Evolutionary conservation across 2,113 vertebrate genomes (phyloP).

Genomic region (Ophiodon elongatus): DNA sequence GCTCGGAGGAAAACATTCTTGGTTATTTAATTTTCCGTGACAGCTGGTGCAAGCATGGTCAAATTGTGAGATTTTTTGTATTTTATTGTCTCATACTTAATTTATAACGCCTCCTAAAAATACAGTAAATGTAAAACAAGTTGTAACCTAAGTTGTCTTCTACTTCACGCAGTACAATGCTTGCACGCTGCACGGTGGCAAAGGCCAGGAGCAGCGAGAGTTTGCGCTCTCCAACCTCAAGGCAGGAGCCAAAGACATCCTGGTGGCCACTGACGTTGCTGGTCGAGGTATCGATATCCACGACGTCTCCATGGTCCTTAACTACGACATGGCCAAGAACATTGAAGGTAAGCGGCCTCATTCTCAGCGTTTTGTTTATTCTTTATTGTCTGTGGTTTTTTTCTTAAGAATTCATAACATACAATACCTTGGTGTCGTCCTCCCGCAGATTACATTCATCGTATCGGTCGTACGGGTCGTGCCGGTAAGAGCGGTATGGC

Average conservation of each 20-base stretch:
- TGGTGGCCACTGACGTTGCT: conserved; percentile 98
- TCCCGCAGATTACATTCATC: conserved; percentile 94
- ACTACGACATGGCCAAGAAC: conserved; percentile 99
- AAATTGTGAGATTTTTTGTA: neutral
- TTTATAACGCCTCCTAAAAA: neutral
- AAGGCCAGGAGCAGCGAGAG: conserved; percentile 98
- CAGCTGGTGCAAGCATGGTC: neutral
- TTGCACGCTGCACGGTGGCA: conserved; percentile 97
- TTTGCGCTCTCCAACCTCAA: conserved; percentile 98
- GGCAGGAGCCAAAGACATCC: conserved; percentile 97
- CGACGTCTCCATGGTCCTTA: conserved; percentile 97
- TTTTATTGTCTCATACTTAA: neutral
- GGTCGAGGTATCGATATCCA: conserved; percentile 99
- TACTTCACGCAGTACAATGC: conserved; percentile 92
- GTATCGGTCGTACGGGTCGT: conserved; percentile 96
- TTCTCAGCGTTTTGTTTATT: neutral
- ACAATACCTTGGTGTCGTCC: neutral
- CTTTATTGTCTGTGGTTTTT: neutral
- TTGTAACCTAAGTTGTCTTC: neutral
- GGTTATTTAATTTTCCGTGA: neutral
- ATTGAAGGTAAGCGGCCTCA: conserved; percentile 90
- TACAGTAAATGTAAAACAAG: neutral
- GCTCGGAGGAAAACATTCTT: neutral
- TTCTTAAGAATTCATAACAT: neutral
- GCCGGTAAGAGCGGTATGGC: conserved; percentile 97